These are phyloP conservation scores for Oceanodroma tethys DNA, from an alignment of 2,113 vertebrate genomes.

Conservation along the genomic window DNA sequence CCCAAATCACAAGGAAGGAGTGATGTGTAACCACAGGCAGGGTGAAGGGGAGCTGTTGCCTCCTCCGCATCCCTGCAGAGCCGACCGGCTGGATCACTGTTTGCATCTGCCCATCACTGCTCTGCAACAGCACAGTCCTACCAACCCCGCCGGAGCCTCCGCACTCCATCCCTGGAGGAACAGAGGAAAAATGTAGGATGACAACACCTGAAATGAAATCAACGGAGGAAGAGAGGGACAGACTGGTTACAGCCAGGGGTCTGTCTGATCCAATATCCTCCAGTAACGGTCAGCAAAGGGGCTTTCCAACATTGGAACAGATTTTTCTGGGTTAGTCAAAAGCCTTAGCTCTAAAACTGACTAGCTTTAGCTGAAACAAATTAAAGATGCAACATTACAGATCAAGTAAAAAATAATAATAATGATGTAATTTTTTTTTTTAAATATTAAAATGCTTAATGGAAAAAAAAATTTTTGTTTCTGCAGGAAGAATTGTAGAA, in stretches of 20 bases:
- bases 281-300: rapidly evolving
- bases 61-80: background rate
- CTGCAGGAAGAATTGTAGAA: background rate
- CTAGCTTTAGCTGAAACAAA: background rate
- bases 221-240: background rate
- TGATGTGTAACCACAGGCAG: too few relatives aligned
- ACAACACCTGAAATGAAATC: background rate
- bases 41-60: background rate
- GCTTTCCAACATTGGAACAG: background rate
- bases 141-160: rapidly evolving
- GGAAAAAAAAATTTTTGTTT: background rate
- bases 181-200: background rate
- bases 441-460: background rate
- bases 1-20: background rate
- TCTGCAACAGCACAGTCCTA: background rate
- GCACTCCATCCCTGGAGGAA: background rate
- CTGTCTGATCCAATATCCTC: rapidly evolving
- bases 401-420: background rate
- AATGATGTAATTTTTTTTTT: rapidly evolving
- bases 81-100: background rate
- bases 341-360: background rate
- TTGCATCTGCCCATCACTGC: background rate
- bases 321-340: background rate
- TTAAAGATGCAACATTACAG: background rate
- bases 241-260: background rate